phyloP scores from a whole-genome alignment of 64 coral and sea anemone genomes.

The Montipora efflorescens region DNA sequence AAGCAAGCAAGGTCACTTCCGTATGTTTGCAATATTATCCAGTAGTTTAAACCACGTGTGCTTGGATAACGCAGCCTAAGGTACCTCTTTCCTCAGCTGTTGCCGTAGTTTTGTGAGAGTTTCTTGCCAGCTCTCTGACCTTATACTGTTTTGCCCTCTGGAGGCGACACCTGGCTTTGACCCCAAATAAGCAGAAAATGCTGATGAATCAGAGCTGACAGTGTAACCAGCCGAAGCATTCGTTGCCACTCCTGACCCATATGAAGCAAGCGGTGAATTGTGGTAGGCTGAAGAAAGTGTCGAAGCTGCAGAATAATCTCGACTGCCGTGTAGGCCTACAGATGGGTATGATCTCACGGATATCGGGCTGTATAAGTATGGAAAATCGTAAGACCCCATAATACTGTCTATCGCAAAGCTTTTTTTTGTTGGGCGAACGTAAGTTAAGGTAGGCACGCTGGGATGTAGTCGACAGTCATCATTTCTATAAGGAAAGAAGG shows the following conservation, averaged over 20 bases:
- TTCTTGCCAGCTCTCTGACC: constrained; percentile 89
- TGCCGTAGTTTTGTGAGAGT: constrained; percentile 87
- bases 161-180: constrained; percentile 18
- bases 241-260: background rate
- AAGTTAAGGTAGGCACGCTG: constrained; percentile 24
- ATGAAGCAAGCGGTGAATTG: background rate
- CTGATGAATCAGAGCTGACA: constrained; percentile 20
- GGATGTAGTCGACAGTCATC: constrained; percentile 69
- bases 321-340: background rate
- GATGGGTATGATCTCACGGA: constrained; percentile 41
- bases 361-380: constrained; percentile 36
- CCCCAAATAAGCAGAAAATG: constrained; percentile 49
- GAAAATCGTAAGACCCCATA: constrained; percentile 26
- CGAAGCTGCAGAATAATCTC: constrained; percentile 18
- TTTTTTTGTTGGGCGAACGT: constrained; percentile 54
- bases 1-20: background rate
- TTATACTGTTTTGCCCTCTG: background rate
- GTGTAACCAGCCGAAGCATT: background rate
- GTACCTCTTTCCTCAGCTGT: constrained; percentile 64
- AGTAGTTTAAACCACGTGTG: background rate
- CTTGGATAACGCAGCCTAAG: background rate
- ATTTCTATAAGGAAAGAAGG: constrained; percentile 59
- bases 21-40: background rate
- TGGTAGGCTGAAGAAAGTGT: constrained; percentile 12
- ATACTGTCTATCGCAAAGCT: constrained; percentile 78